Base-by-base conservation (phyloP, 1,140 invertebrate species). In the Caerostris darwini region DNA sequence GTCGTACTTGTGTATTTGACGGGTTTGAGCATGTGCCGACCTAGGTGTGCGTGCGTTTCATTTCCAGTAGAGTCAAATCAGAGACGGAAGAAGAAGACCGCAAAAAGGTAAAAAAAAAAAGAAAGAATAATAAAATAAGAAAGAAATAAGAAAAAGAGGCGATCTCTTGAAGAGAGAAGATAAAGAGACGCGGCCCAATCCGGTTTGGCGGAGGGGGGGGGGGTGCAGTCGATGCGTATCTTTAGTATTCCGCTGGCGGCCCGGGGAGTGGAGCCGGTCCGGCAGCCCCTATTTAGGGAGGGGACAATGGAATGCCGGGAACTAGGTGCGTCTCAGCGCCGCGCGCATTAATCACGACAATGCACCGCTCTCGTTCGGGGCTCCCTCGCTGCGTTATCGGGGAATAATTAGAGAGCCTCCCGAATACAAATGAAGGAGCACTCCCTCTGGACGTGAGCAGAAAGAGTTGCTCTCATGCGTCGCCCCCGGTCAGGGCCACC, bases 291-390 rank as follows among this genome's bases (percentile, higher is more conserved):
- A 92, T 71, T 92, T 92, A 92, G 91, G 91, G 91, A 92, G 91
- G 91, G 91, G 91, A 92, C 91, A 92, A 92, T 92, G 91, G 91
- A 92, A 92, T 92, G 91, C 58, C 86, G 91, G 58, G 86, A 92
- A 83, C 91, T 92, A 92, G 91, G 91, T 92, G 91, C 91, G 91
- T 92, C 91, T 92, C 91, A 92, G 86, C 86, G 91, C 91, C 64
- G 69, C 83, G 69, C 86, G 91, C 91, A 92, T 92, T 92, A 92
- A 92, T 92, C 91, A 92, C 86, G 91, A 92, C 91, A 92, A 92
- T 92, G 91, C 71, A 34, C 34, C 34, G 34, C 34, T 34, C 2
- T 34, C 34, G 91, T 92, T 82, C 86, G 83, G 17, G 81, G 82
- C 90, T 92, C 90, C 90, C 90, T 83, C 90, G 50, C 61, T 10